Evolutionary conservation across 2,113 vertebrate genomes (phyloP).

Genomic region (Apteryx owenii): DNA sequence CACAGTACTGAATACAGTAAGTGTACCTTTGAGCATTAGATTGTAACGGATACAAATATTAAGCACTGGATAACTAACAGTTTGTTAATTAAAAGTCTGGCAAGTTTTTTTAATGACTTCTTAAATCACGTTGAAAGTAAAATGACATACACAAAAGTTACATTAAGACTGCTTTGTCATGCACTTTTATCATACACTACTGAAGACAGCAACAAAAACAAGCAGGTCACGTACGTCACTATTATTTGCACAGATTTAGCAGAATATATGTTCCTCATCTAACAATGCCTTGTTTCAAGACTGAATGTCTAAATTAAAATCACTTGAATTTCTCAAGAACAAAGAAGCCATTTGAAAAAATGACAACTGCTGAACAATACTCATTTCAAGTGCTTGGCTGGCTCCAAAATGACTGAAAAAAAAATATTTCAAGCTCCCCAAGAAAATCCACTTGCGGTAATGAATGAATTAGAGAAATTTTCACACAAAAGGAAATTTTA

Average conservation of each 20-base stretch:
- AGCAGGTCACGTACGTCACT: background rate
- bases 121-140: background rate
- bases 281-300: background rate
- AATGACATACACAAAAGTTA: background rate
- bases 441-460: background rate
- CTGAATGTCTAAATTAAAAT: background rate
- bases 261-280: background rate
- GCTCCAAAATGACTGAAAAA: background rate
- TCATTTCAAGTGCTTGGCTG: background rate
- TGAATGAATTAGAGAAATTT: background rate
- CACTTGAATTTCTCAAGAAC: background rate
- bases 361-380: background rate
- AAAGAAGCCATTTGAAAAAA: background rate
- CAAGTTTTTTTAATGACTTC: background rate
- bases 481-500: background rate
- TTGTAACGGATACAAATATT: background rate
- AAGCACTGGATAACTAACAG: background rate
- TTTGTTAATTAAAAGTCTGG: conserved; percentile 9
- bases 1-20: background rate
- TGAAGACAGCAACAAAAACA: background rate
- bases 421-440: background rate
- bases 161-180: background rate
- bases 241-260: background rate
- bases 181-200: background rate
- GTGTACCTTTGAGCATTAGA: background rate